A percentile compares a stretch with the other conserved stretches of the same genome.
Evolutionary conservation across 2,797 vertebrate genomes (phyloP).

Genomic region (Tinamus major): DNA sequence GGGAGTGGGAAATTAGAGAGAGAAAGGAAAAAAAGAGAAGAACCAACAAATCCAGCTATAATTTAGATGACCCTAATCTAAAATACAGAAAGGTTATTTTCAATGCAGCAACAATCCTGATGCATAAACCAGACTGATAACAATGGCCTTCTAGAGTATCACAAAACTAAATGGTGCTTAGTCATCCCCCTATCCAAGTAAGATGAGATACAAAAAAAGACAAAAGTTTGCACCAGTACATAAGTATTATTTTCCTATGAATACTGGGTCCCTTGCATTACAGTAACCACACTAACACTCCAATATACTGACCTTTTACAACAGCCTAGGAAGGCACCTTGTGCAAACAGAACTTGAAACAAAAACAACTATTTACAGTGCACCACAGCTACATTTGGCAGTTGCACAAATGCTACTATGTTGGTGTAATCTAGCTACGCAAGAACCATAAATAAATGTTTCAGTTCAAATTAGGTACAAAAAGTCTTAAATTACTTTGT

Average conservation of each 20-base stretch:
- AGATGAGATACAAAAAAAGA: neutral
- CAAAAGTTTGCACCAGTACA: neutral
- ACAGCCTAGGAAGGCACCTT: neutral
- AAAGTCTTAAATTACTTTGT: neutral
- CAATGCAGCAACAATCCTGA: neutral
- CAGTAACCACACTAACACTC: neutral
- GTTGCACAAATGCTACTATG: neutral
- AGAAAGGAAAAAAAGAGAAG: neutral
- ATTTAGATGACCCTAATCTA: neutral
- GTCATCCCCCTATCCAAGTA: neutral
- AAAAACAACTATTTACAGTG: neutral
- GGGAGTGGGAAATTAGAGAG: neutral
- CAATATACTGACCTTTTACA: neutral
- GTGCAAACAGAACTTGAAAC: neutral
- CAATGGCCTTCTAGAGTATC: neutral
- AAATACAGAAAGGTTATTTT: neutral
- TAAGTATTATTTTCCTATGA: neutral
- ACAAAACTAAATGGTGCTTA: neutral
- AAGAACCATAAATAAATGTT: neutral
- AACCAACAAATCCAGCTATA: neutral
- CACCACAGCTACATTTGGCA: neutral
- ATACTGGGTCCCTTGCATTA: neutral
- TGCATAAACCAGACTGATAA: neutral
- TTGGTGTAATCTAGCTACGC: neutral
- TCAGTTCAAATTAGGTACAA: neutral